These are phyloP conservation scores for Drosophila chauvacae DNA, from an alignment of 1,140 invertebrate species.

Conservation along the genomic window DNA sequence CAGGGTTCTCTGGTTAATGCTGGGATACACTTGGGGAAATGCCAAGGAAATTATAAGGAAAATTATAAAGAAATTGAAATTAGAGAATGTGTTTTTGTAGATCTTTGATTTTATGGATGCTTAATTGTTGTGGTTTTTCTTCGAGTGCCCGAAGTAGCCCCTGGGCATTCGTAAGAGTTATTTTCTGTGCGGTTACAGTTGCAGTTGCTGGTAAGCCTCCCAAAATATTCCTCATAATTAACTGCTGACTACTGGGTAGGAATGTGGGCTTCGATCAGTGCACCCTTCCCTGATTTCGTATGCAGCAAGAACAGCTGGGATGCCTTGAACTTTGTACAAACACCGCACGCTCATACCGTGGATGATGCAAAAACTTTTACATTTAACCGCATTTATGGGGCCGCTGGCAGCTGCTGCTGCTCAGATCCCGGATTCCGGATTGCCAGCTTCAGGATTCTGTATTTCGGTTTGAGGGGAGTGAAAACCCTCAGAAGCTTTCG, in stretches of 20 bases:
- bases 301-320: conserved; percentile 39
- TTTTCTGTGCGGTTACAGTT: conserved; percentile 35
- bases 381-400: conserved; percentile 79
- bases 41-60: background rate
- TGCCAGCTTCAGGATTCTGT: background rate
- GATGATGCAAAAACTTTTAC: conserved; percentile 76
- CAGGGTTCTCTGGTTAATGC: background rate
- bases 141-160: background rate
- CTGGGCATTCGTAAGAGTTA: conserved; percentile 8
- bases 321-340: conserved; percentile 67
- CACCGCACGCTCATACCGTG: conserved; percentile 52
- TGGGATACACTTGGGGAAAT: background rate
- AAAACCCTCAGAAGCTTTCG: conserved; percentile 71
- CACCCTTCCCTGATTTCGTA: conserved; percentile 21
- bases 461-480: background rate
- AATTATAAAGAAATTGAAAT: background rate
- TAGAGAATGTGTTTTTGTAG: background rate
- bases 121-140: background rate
- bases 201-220: conserved; percentile 18
- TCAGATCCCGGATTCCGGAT: conserved; percentile 15
- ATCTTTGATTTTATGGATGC: background rate
- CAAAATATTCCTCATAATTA: conserved; percentile 43
- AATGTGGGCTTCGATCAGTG: conserved; percentile 10
- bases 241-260: conserved; percentile 10
- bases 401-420: conserved; percentile 62